phyloP scores from a whole-genome alignment of 2,888 invertebrate genomes.

The Dynastes grantii region DNA sequence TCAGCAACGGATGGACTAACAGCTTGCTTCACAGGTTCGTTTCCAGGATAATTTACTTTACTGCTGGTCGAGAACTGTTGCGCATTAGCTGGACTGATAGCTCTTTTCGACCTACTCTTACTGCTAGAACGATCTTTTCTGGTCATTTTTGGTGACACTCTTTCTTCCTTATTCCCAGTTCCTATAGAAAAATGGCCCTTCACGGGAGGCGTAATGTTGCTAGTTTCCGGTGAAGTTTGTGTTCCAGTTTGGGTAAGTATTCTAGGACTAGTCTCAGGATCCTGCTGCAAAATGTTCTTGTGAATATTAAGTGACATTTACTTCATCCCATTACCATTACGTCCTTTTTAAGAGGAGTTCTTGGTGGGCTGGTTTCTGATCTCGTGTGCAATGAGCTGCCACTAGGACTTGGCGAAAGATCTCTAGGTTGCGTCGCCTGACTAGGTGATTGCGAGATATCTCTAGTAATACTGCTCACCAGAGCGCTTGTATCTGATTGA shows the following conservation, averaged over 20 bases:
- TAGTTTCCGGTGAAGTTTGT: slow-evolving; percentile 80
- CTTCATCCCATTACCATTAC: slow-evolving; percentile 19
- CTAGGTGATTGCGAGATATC: slow-evolving; percentile 77
- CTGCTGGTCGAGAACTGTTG: slow-evolving; percentile 67
- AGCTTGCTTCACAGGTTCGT: slow-evolving; percentile 84
- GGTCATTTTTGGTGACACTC: slow-evolving; percentile 73
- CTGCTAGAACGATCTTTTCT: slow-evolving; percentile 72
- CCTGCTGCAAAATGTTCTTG: slow-evolving; percentile 21
- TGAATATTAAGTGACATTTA: not conserved
- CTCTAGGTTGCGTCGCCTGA: slow-evolving; percentile 71
- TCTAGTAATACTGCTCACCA: slow-evolving; percentile 76
- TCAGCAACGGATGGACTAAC: slow-evolving; percentile 94
- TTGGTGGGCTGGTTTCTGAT: slow-evolving; percentile 72
- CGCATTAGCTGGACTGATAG: slow-evolving; percentile 68
- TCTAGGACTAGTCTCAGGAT: slow-evolving; percentile 62
- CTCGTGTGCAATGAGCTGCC: slow-evolving; percentile 73
- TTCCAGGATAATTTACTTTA: slow-evolving; percentile 66
- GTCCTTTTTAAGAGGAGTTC: slow-evolving; percentile 70
- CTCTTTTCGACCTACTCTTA: slow-evolving; percentile 72
- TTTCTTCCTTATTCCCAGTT: slow-evolving; percentile 72
- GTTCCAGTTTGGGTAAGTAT: slow-evolving; percentile 78
- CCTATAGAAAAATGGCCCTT: slow-evolving; percentile 78
- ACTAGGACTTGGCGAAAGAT: slow-evolving; percentile 73
- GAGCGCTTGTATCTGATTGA: slow-evolving; percentile 76
- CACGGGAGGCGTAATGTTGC: slow-evolving; percentile 63